Base-by-base conservation (phyloP, 2,113 vertebrate species). In the Cichladusa arquata region DNA sequence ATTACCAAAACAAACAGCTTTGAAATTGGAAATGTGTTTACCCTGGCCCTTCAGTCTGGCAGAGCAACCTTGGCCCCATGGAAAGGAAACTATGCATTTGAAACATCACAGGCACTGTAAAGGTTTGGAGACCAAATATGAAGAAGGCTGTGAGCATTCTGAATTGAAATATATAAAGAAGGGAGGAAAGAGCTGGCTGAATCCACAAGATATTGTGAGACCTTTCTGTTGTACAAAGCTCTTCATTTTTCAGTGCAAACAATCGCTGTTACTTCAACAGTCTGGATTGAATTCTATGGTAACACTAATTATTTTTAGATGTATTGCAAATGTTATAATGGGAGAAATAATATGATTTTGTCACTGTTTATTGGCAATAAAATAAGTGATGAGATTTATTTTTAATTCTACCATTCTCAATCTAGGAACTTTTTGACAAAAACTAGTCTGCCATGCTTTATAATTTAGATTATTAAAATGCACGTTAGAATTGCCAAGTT, bases 21-120 rank as follows among this genome's bases (percentile, higher is more conserved):
- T 74, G 84, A 95, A 95, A 95, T 67, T 90, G 76, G 88, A 81
- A 90, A 70, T 86, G n/a, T 88, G 40, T 88, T 96, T 94, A 94
- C 67, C 60, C 60, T 92, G 47, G 71, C 58, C 76, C 47, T 73
- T 88, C 74, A 90, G 42, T 19, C 71, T 90, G 71, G 81, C 87
- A 91, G 56, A 73, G 19, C 29, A 83, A 26, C 51, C 71, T 77
- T 73, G 79, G 60, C 24, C 67, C 56, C 23, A 25, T 53, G 70
- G 88, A 90, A 82, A 42, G 47, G n/a, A 73, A 95, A 66, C 10
- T 20, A 24, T 23, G 28, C 18, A n/a, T 80, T 83, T 88, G 60
- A 83, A 96, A 86, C 44, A 88, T 56, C 67, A 16, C 31, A 74
- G 61, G 6, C 7, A 2, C 44, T 67, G 13, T 62, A 60, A 79